Base-by-base conservation (phyloP, 2,113 vertebrate genomes). In the Eurystomus gularis region DNA sequence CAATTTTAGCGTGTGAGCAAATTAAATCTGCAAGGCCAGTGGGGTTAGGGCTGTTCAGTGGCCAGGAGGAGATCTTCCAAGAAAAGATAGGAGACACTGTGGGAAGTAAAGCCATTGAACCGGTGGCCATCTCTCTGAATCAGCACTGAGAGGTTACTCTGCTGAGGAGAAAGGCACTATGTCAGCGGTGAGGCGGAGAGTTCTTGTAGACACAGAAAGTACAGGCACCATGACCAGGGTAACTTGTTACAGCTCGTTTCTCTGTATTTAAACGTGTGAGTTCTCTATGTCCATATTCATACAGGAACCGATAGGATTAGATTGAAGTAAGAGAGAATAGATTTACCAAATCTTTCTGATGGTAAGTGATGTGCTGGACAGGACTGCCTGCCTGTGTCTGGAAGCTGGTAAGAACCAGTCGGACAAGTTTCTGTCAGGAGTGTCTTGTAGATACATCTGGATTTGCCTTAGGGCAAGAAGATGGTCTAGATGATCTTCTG, bases 391-490 rank as follows among this genome's bases (percentile, higher is more conserved):
- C 18, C 54, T 88, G 62, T 49, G 90, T 7, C 73, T 93, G 82
- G 61, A 68, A 71, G 33, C 51, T 71, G 80, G 78, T 29, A 23
- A 55, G 73, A 78, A 68, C 10, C 88, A 92, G 71, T 6, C 3
- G 2, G 75, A 62, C 17, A 51, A 78, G 66, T 12, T 44, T 46
- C 42, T 64, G 72, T 88, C 94, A 71, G 79, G 55, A 86, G 51
- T 35, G 61, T 83, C 61, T 48, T 79, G 61, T 51, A 86, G 89
- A 55, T 94, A 68, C 77, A 88, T 80, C 76, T 91, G 95, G 83
- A 11, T 75, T 37, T 91, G 79, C 57, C 73, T 40, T 6, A 48
- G 77, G 86, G 72, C 42, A 51, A 21, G 61, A 25, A 31, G 14
- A 84, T 49, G 65, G 17, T 35, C 73, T 87, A 33, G 69, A n/a